Evolutionary conservation across 2,797 vertebrate species (phyloP), one percentile per base, ranked within the genome.

Genomic region (Leptodactylus fallax): DNA sequence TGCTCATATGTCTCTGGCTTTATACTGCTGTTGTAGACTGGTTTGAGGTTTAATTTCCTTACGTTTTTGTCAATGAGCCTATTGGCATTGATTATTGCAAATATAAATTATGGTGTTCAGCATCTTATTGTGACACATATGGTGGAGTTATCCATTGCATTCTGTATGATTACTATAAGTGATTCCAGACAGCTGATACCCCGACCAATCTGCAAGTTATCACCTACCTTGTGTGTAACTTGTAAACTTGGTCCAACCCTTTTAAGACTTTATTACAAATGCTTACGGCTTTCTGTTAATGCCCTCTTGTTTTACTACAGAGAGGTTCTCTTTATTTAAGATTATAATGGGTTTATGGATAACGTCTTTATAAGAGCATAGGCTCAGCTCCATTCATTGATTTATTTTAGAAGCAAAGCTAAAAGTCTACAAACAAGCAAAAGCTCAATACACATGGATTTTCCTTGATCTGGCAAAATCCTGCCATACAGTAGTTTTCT

Each of bases 311-410:
- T 25, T 87, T 87, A 65, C 78, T 81, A 36, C 58, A 77, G 58
- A 80, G 49, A 36, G 53, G 21, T 67, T 86, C 27, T 80, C 69
- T 79, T 58, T 87, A 80, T 71, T 87, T 87, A 55, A 56, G 77
- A 71, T 87, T 80, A 82, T 87, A 56, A 36, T 63, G 86, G 45
- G 25, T 55, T 83, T 77, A 82, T 60, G 72, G 82, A 87, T 82
- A 87, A 76, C 81, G 76, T 76, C 53, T 65, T 77, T 83, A 45
- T 82, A 82, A 87, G 65, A 87, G 71, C 47, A 87, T 4, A 55
- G 47, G 45, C 49, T 82, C 19, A 6, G 6, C 25, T 80, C 63
- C 16, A 23, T 81, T 67, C 0, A 51, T 36, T 51, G 21, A 0
- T 23, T 51, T 10, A 53, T 23, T 19, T 2, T 47, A 8, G 14